These are phyloP conservation scores for Elgonia sp. DNA, from an alignment of 2,888 invertebrate species.

Conservation along the genomic window DNA sequence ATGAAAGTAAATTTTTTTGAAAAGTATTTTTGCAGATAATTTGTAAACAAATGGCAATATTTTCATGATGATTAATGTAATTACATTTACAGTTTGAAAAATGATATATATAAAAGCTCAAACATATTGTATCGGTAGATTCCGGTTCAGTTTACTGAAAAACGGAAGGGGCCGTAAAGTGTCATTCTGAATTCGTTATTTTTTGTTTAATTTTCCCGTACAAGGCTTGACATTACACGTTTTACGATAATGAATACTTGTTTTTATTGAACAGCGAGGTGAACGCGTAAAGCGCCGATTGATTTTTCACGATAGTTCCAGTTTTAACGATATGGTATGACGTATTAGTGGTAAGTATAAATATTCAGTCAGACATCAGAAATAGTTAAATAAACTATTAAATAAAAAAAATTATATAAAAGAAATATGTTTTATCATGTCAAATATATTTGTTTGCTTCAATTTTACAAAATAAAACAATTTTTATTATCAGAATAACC, in stretches of 20 bases:
- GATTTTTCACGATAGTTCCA: neutral
- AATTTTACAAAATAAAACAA: too few species aligned
- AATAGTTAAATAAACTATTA: neutral
- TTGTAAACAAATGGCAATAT: too few species aligned
- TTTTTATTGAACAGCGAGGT: conserved; percentile 28
- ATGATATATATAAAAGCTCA: too few species aligned
- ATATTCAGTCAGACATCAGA: conserved; percentile 33
- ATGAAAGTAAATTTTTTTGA: too few species aligned
- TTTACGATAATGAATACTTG: conserved; percentile 46
- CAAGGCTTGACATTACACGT: conserved; percentile 26
- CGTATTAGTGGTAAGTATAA: conserved; percentile 34
- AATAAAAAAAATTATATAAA: too few species aligned
- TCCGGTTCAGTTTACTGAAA: conserved; percentile 13
- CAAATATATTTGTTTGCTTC: too few species aligned
- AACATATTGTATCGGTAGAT: conserved; percentile 3
- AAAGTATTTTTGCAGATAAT: too few species aligned
- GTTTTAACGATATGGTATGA: neutral
- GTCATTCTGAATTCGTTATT: conserved; percentile 27
- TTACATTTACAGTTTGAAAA: too few species aligned
- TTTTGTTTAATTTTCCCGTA: neutral
- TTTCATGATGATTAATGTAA: too few species aligned
- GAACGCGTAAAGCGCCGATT: conserved; percentile 35
- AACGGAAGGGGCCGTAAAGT: conserved; percentile 8
- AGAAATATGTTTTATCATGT: too few species aligned
- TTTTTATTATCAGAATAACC: too few species aligned